Evolutionary conservation across 2,113 vertebrate genomes (phyloP).

Genomic region (Ariopsis seemanni): DNA sequence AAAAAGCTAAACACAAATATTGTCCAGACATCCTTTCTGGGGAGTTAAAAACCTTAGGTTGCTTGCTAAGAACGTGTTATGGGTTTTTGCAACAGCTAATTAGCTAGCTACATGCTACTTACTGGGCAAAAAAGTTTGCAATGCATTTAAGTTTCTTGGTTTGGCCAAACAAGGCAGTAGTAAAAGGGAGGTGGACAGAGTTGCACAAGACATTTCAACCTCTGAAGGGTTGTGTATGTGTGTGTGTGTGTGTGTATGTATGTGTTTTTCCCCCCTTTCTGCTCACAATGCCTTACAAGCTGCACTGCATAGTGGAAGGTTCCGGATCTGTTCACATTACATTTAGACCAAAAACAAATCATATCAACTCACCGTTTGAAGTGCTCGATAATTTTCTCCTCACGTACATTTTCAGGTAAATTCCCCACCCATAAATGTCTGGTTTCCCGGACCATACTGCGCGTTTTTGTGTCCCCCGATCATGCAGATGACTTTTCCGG

Average conservation of each 20-base stretch:
- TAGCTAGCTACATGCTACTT: background rate
- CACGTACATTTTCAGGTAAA: slow-evolving; percentile 98
- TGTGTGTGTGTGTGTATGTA: background rate
- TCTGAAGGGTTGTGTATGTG: background rate
- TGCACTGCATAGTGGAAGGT: background rate
- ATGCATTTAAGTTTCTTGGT: background rate
- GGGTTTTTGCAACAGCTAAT: slow-evolving; percentile 3
- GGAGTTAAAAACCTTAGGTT: background rate
- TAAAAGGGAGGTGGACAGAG: background rate
- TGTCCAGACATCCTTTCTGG: no score
- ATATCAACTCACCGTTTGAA: slow-evolving; percentile 93
- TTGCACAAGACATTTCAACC: slow-evolving; percentile 10
- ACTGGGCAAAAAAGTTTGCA: background rate
- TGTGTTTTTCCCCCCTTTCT: background rate
- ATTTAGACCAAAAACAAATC: no score
- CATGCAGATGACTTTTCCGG: slow-evolving; percentile 73
- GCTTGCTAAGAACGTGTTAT: slow-evolving; percentile 1
- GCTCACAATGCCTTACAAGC: background rate
- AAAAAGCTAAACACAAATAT: no score
- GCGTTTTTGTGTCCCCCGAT: slow-evolving; percentile 73
- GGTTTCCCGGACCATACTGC: slow-evolving; percentile 99
- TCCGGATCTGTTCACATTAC: background rate
- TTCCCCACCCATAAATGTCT: slow-evolving; percentile 99
- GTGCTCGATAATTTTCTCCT: slow-evolving; percentile 99
- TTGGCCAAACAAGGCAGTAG: background rate